These are phyloP conservation scores for Hippocampus mohnikei DNA, from an alignment of 2,113 vertebrate species.

Conservation along the genomic window DNA sequence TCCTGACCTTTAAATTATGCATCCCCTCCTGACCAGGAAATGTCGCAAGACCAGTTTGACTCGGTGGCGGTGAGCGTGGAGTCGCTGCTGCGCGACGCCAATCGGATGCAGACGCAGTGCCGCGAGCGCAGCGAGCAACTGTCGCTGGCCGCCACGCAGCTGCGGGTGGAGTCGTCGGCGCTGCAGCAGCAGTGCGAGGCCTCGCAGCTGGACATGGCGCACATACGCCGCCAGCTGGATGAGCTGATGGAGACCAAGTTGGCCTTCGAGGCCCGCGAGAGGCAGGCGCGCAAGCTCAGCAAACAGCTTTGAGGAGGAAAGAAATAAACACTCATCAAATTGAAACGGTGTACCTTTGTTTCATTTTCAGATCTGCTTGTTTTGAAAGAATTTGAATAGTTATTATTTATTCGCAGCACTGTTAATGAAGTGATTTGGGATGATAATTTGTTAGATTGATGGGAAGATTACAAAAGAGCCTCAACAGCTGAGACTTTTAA, in stretches of 20 bases:
- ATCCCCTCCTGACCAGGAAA: slow-evolving; percentile 21
- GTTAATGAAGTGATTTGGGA: no score
- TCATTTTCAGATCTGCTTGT: background rate
- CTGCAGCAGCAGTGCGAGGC: slow-evolving; percentile 63
- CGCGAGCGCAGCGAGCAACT: slow-evolving; percentile 58
- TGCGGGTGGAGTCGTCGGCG: slow-evolving; percentile 56
- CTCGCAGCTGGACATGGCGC: slow-evolving; percentile 65
- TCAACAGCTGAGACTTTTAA: no score
- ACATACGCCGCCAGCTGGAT: slow-evolving; percentile 56
- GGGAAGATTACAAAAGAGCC: no score
- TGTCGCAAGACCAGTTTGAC: slow-evolving; percentile 56
- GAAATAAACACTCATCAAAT: background rate
- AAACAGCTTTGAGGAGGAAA: slow-evolving; percentile 52
- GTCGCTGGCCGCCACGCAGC: slow-evolving; percentile 46
- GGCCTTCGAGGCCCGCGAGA: slow-evolving; percentile 61
- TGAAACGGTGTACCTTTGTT: background rate
- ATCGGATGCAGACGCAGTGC: slow-evolving; percentile 62
- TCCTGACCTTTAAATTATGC: slow-evolving; percentile 13
- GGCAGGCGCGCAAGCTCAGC: slow-evolving; percentile 64
- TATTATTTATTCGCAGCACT: no score
- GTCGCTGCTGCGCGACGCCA: slow-evolving; percentile 60
- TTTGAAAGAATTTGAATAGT: background rate
- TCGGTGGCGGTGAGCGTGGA: slow-evolving; percentile 60
- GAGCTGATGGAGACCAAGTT: slow-evolving; percentile 61
- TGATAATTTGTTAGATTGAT: no score